phyloP scores from a whole-genome alignment of 2,888 invertebrate species.

The Dasysyrphus tricinctus region DNA sequence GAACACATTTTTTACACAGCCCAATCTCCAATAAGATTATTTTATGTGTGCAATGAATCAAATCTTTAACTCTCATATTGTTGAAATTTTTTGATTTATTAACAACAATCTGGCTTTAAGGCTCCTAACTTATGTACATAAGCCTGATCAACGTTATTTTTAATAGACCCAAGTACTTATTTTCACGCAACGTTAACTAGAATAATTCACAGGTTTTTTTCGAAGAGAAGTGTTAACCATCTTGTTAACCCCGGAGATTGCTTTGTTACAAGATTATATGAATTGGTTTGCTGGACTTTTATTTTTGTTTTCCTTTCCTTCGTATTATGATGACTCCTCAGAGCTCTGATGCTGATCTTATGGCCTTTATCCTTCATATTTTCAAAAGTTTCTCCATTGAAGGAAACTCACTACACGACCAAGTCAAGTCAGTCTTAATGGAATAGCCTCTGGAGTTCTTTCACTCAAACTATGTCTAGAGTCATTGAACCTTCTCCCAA shows the following conservation, averaged over 20 bases:
- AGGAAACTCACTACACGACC: constrained; percentile 20
- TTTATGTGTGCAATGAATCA: not conserved
- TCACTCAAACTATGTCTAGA: constrained; percentile 6
- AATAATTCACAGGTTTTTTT: constrained; percentile 48
- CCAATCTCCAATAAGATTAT: too few relatives aligned
- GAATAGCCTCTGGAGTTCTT: constrained; percentile 45
- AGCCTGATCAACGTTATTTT: not conserved
- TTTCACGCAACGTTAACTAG: constrained; percentile 40
- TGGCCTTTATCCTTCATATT: constrained; percentile 46
- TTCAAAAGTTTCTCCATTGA: not conserved
- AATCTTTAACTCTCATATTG: not conserved
- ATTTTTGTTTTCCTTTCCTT: too few relatives aligned
- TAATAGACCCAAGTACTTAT: constrained; percentile 1
- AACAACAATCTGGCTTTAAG: not conserved
- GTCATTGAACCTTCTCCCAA: constrained; percentile 55
- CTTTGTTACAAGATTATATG: constrained; percentile 32
- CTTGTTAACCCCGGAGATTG: constrained; percentile 42
- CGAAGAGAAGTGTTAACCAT: constrained; percentile 55
- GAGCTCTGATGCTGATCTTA: constrained; percentile 27
- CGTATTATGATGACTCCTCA: constrained; percentile 1
- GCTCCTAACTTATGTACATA: not conserved
- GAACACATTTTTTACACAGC: too few relatives aligned
- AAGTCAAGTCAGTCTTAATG: constrained; percentile 31
- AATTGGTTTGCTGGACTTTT: constrained; percentile 18
- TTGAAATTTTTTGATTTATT: not conserved